phyloP scores from a whole-genome alignment of 2,113 vertebrate species.

The Australoheros scitulus region DNA sequence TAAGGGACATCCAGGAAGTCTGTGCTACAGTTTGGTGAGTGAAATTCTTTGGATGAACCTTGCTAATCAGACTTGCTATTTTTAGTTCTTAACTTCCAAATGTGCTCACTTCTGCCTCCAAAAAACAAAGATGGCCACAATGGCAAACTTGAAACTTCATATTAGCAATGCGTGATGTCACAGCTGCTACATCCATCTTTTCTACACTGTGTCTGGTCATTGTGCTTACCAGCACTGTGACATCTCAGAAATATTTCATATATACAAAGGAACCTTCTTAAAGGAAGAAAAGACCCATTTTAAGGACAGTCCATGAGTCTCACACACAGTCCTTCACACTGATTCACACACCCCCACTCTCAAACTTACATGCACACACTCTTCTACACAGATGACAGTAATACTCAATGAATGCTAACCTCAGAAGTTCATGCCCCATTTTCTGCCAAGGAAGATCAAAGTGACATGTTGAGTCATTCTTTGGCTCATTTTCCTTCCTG shows the following conservation, averaged over 20 bases:
- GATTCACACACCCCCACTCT: background rate
- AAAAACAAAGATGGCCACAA: background rate
- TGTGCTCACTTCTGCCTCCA: background rate
- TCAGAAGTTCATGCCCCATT: conserved; percentile 22
- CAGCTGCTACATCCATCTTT: background rate
- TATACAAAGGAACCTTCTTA: background rate
- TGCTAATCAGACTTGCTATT: background rate
- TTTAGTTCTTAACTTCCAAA: background rate
- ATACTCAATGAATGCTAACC: background rate
- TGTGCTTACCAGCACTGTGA: background rate
- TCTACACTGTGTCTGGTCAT: background rate
- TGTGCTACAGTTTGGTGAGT: background rate
- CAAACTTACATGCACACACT: background rate
- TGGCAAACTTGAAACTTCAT: background rate
- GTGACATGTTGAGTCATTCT: conserved; percentile 54
- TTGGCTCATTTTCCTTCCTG: conserved; percentile 11
- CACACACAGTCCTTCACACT: background rate
- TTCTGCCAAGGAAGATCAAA: conserved; percentile 16
- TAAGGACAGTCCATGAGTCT: background rate
- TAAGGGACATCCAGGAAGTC: background rate
- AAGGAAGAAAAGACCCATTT: background rate
- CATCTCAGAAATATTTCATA: background rate
- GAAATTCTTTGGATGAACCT: no score
- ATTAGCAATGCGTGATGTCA: background rate
- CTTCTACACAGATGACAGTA: background rate